Conservation (phyloP, 2,888 invertebrate genomes). For the Chrysotoxum bicinctum region DNA sequence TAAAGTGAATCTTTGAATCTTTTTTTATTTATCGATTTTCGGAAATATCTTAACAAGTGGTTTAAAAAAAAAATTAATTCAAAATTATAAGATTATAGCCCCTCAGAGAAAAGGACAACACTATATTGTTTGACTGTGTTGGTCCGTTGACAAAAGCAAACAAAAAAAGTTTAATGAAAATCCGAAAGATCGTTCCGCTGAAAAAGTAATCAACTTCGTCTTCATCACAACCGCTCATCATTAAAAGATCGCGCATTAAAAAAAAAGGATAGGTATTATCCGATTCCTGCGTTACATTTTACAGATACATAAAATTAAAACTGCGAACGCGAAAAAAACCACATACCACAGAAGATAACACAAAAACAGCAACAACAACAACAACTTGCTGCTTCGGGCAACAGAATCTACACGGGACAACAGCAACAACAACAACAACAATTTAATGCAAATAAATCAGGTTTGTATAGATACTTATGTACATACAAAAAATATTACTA, state of each 20-base stretch:
- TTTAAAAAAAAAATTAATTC: slow-evolving; percentile 33
- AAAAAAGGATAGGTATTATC: slow-evolving; percentile 64
- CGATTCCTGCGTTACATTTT: slow-evolving; percentile 37
- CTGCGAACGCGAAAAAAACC: slow-evolving; percentile 47
- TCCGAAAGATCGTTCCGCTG: slow-evolving; percentile 38
- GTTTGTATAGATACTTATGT: slow-evolving; percentile 53
- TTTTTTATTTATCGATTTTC: slow-evolving; percentile 9
- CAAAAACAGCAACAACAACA: slow-evolving; percentile 37
- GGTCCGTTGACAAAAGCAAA: slow-evolving; percentile 10
- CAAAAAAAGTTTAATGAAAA: slow-evolving; percentile 19
- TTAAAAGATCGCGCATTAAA: slow-evolving; percentile 48
- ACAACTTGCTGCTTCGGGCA: slow-evolving; percentile 25
- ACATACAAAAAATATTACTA: slow-evolving; percentile 39
- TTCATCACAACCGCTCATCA: slow-evolving; percentile 15
- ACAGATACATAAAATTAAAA: slow-evolving; percentile 58
- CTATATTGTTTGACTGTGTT: slow-evolving; percentile 18
- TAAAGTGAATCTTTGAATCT: not conserved
- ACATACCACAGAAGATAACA: slow-evolving; percentile 58
- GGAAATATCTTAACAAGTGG: slow-evolving; percentile 62
- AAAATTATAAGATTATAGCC: slow-evolving; percentile 50
- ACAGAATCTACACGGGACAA: slow-evolving; percentile 20
- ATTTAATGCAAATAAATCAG: slow-evolving; percentile 72
- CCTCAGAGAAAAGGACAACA: slow-evolving; percentile 51
- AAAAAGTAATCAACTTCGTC: slow-evolving; percentile 35
- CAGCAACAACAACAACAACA: slow-evolving; percentile 41